phyloP scores from a whole-genome alignment of 2,888 invertebrate genomes.

The Lordiphosa fenestrarum region DNA sequence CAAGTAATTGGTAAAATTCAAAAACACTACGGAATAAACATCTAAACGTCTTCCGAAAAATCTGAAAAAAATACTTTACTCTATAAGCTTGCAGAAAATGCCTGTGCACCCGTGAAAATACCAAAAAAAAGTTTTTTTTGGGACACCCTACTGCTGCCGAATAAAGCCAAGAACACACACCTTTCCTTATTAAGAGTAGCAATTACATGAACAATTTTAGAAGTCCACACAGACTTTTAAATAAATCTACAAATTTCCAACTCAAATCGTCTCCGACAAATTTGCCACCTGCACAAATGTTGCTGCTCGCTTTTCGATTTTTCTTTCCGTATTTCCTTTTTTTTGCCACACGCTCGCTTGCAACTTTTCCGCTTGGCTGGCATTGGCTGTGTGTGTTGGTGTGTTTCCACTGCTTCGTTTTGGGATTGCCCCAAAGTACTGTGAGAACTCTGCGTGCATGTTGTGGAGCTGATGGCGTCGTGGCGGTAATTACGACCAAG shows the following conservation, averaged over 20 bases:
- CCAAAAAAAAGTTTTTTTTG: too few relatives aligned
- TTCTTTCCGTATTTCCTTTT: slow-evolving; percentile 15
- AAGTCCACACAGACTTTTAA: too few relatives aligned
- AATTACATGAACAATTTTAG: background rate
- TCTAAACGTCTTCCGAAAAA: too few relatives aligned
- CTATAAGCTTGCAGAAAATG: too few relatives aligned
- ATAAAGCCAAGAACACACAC: too few relatives aligned
- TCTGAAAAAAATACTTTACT: too few relatives aligned
- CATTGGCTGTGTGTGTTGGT: slow-evolving; percentile 7
- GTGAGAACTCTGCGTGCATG: slow-evolving; percentile 36
- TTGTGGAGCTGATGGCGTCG: slow-evolving; percentile 17
- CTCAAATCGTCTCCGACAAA: slow-evolving; percentile 14
- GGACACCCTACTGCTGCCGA: too few relatives aligned
- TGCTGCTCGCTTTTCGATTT: slow-evolving; percentile 16
- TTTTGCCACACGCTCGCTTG: slow-evolving; percentile 36
- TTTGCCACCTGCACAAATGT: slow-evolving; percentile 32
- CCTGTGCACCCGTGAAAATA: too few relatives aligned
- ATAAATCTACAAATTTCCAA: too few relatives aligned
- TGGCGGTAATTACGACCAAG: slow-evolving; percentile 25
- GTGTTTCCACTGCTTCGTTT: slow-evolving; percentile 5
- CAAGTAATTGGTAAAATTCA: too few relatives aligned
- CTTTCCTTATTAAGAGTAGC: too few relatives aligned
- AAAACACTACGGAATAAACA: too few relatives aligned
- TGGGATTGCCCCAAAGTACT: slow-evolving; percentile 5
- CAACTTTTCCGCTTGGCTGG: slow-evolving; percentile 49